These are phyloP conservation scores for Pantelozetes paolii DNA, from an alignment of 2,888 invertebrate species.

Conservation along the genomic window DNA sequence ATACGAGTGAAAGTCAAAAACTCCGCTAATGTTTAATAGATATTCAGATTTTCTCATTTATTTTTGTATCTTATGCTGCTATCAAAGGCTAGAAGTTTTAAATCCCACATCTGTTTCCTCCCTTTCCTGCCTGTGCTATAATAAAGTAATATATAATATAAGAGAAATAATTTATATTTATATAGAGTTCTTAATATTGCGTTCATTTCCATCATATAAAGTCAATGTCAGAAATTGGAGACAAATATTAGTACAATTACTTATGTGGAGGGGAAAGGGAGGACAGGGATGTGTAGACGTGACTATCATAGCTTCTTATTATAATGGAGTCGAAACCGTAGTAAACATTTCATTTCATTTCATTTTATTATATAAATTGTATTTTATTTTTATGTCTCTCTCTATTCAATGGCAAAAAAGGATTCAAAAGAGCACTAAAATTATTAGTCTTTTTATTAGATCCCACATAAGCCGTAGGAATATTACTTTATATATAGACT, in stretches of 20 bases:
- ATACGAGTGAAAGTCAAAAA: not conserved
- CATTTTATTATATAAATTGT: slow-evolving; percentile 14
- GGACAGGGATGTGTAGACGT: not conserved
- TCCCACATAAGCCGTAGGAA: not conserved
- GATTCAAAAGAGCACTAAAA: not conserved
- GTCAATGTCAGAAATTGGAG: slow-evolving; percentile 17
- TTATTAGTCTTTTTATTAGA: slow-evolving; percentile 8
- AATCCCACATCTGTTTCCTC: slow-evolving; percentile 21
- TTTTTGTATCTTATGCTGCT: not conserved
- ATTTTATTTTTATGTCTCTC: slow-evolving; percentile 18
- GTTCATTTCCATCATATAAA: not conserved
- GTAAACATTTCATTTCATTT: slow-evolving; percentile 1
- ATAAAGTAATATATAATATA: not conserved
- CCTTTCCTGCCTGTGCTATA: not conserved
- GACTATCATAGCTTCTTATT: not conserved
- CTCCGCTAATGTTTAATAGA: not conserved
- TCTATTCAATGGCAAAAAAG: not conserved
- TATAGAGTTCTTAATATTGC: not conserved
- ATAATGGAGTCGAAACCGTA: not conserved
- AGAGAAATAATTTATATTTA: not conserved
- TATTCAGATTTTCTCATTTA: slow-evolving; percentile 30
- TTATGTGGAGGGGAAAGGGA: not conserved
- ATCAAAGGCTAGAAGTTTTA: not conserved
- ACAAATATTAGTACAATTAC: slow-evolving; percentile 27
- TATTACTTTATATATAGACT: not conserved